Evolutionary conservation across 2,113 vertebrate genomes (phyloP), one percentile per base, ranked within the genome.

Genomic region (Raja brachyura): DNA sequence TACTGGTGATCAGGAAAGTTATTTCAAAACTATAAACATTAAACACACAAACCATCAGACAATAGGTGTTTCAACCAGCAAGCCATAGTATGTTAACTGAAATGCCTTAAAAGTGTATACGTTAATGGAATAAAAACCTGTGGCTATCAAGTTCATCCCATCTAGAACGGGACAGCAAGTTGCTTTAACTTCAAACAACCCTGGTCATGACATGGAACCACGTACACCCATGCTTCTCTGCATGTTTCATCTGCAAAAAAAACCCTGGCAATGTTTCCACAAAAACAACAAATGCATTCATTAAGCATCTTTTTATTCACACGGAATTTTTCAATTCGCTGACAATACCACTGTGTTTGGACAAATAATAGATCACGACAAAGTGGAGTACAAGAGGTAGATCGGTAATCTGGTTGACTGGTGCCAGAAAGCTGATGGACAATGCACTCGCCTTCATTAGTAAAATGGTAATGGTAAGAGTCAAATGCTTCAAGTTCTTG

Each of bases 261-360:
- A 48, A 5, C 68, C 7, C 88, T 92, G 90, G 90, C 33, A 92
- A 33, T 5, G 0, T 54, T 74, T 92, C 68, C 90, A 92, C 68
- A 92, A 54, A 73, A 88, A 33, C 85, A 81, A 92, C 90, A 92
- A 92, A 92, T 33, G 73, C 68, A 73, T 10, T 48, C 73, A 73
- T 10, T 48, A 92, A 90, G 31, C 31, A 9, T 92, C 73, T 92
- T 92, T 92, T 92, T 73, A 73, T 20, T 54, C 90, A 54, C 90
- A 11, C 39, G 3, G 39, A 48, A 48, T 48, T 48, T 48, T 48
- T 48, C 39, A 48, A 48, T 48, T 48, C 3, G 39, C 39, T 0
- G 39, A 48, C 39, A 48, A 48, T 48, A 48, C 39, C 39, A 48
- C 39, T 48, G 39, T 48, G 1, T 48, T 48, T 3, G 39, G 39